phyloP scores from a whole-genome alignment of 2,888 invertebrate genomes.

The Meteorus cinctellus region DNA sequence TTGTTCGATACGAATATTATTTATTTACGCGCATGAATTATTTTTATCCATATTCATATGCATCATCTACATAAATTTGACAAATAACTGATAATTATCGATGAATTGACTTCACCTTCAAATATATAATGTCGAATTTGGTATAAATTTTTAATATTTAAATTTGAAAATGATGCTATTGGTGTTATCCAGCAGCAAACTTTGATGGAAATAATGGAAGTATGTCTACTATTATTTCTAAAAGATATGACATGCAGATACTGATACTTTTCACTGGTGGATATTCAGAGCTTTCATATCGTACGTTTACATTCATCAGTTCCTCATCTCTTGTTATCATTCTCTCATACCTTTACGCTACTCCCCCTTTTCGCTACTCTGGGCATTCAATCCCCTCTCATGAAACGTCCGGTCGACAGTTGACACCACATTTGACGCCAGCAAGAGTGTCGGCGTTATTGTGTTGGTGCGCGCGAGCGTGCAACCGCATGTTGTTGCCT shows the following conservation, averaged over 20 bases:
- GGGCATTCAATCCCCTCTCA: slow-evolving; percentile 4
- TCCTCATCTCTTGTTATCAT: background rate
- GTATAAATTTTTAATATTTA: too few relatives aligned
- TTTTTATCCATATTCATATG: background rate
- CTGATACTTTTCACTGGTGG: too few relatives aligned
- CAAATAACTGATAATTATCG: too few relatives aligned
- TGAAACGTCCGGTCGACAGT: slow-evolving; percentile 65
- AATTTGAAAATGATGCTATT: too few relatives aligned
- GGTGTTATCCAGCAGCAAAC: too few relatives aligned
- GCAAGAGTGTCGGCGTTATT: slow-evolving; percentile 63
- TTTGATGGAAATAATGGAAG: too few relatives aligned
- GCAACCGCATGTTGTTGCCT: slow-evolving; percentile 57
- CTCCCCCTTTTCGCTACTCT: background rate
- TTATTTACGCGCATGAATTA: background rate
- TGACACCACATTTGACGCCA: slow-evolving; percentile 69
- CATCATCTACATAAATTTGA: too few relatives aligned
- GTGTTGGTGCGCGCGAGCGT: slow-evolving; percentile 69
- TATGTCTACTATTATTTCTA: too few relatives aligned
- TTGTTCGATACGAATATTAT: background rate
- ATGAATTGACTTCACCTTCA: too few relatives aligned
- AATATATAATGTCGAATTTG: too few relatives aligned
- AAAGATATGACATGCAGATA: too few relatives aligned
- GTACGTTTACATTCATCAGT: background rate
- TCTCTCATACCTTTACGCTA: background rate
- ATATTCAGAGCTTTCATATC: background rate